Evolutionary conservation across 1,140 invertebrate species (phyloP).

Genomic region (Plodia interpunctella): DNA sequence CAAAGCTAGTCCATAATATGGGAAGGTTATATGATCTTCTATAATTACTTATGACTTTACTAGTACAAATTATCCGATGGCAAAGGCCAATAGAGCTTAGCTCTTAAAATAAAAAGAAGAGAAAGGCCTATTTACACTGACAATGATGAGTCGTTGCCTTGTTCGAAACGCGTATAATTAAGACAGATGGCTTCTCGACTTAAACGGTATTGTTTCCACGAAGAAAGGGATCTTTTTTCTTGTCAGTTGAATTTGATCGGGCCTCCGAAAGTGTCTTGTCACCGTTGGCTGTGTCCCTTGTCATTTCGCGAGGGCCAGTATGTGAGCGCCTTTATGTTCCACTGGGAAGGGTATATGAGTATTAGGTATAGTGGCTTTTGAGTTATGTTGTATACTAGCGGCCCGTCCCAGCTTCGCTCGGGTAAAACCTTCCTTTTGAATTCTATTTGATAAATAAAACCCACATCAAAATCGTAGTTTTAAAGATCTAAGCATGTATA

Average conservation of each 20-base stretch:
- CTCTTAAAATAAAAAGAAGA: neutral
- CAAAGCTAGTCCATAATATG: no score
- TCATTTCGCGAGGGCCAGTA: neutral
- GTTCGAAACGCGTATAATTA: conserved; percentile 8
- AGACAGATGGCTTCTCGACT: conserved; percentile 1
- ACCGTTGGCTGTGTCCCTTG: neutral
- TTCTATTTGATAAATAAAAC: no score
- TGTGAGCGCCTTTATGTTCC: neutral
- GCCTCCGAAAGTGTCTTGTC: neutral
- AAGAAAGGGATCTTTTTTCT: conserved; percentile 6
- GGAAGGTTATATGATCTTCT: no score
- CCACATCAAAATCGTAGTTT: no score
- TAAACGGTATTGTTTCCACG: conserved; percentile 3
- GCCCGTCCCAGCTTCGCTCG: no score
- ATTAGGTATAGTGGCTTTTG: neutral
- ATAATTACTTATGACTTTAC: no score
- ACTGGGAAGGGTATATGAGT: neutral
- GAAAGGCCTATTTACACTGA: conserved; percentile 1
- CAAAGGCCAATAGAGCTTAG: no score
- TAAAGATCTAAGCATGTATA: no score
- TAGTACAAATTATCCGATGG: neutral
- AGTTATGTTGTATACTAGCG: neutral
- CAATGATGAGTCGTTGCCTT: conserved; percentile 6
- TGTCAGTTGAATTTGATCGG: neutral
- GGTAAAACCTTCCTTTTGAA: no score